Evolutionary conservation across 2,888 invertebrate genomes (phyloP).

Genomic region (Theodoxus fluviatilis): DNA sequence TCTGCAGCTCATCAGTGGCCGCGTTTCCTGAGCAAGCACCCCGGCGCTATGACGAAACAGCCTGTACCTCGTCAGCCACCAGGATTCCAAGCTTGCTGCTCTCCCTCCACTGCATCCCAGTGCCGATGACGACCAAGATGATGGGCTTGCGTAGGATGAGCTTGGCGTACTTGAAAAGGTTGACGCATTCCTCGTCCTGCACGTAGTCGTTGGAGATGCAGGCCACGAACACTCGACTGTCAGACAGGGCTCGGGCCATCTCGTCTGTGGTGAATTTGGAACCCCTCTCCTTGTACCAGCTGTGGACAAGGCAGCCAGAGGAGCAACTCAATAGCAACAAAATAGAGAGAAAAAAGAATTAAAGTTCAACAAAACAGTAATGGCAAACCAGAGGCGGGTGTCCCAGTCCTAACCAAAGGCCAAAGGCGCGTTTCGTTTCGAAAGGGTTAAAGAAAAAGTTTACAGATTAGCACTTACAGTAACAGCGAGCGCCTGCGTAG

Average conservation of each 20-base stretch:
- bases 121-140: slow-evolving; percentile 49
- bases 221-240: slow-evolving; percentile 50
- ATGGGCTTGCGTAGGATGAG: slow-evolving; percentile 51
- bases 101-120: slow-evolving; percentile 52
- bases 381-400: too few species aligned
- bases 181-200: slow-evolving; percentile 48
- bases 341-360: background rate
- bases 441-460: too few species aligned
- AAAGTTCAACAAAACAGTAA: background rate
- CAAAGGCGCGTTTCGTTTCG: too few species aligned
- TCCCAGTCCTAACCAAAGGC: too few species aligned
- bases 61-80: slow-evolving; percentile 56
- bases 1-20: too few species aligned
- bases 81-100: slow-evolving; percentile 53
- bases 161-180: slow-evolving; percentile 56
- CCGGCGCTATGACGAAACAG: too few species aligned
- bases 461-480: too few species aligned
- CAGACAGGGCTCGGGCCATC: slow-evolving; percentile 50
- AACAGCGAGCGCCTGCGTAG: too few species aligned
- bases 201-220: slow-evolving; percentile 54
- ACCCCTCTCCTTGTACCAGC: slow-evolving; percentile 37
- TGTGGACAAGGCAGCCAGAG: slow-evolving; percentile 28
- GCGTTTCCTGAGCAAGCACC: too few species aligned
- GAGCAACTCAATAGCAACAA: background rate
- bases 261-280: slow-evolving; percentile 39